Conservation (phyloP, 2,888 invertebrate genomes). For the Prostheceraeus crozeri region DNA sequence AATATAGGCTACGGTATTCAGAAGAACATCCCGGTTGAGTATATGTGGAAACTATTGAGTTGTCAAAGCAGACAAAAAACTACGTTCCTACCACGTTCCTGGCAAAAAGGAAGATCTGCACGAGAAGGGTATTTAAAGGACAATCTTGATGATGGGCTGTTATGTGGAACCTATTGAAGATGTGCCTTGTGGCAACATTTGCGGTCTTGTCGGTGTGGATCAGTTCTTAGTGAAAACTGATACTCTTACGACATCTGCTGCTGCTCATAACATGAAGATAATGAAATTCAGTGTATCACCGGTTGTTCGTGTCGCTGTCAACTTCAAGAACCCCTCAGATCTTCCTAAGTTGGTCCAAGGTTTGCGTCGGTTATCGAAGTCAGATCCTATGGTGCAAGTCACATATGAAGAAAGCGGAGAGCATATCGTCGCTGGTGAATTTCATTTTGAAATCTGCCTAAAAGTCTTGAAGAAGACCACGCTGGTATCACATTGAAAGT, state of each 20-base stretch:
- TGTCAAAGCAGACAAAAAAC: too few species aligned
- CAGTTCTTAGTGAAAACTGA: conserved; percentile 98
- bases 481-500: too few species aligned
- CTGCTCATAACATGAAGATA: conserved; percentile 96
- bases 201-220: conserved; percentile 98
- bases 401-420: conserved; percentile 93
- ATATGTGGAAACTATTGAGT: too few species aligned
- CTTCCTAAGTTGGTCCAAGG: conserved; percentile 96
- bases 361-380: conserved; percentile 95
- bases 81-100: conserved; percentile 80
- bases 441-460: conserved; percentile 98
- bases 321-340: conserved; percentile 97
- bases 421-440: conserved; percentile 97
- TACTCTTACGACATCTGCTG: conserved; percentile 95
- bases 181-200: conserved; percentile 97
- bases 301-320: conserved; percentile 97
- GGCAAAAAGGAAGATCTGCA: conserved; percentile 96
- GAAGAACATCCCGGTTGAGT: too few species aligned
- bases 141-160: conserved; percentile 98
- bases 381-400: conserved; percentile 91
- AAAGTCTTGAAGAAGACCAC: conserved; percentile 94
- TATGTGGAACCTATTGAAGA: conserved; percentile 98
- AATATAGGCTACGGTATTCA: too few species aligned
- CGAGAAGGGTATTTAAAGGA: conserved; percentile 91
- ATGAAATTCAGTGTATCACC: conserved; percentile 99